Conservation (phyloP, 2,888 invertebrate genomes). For the Hemithea aestivaria region DNA sequence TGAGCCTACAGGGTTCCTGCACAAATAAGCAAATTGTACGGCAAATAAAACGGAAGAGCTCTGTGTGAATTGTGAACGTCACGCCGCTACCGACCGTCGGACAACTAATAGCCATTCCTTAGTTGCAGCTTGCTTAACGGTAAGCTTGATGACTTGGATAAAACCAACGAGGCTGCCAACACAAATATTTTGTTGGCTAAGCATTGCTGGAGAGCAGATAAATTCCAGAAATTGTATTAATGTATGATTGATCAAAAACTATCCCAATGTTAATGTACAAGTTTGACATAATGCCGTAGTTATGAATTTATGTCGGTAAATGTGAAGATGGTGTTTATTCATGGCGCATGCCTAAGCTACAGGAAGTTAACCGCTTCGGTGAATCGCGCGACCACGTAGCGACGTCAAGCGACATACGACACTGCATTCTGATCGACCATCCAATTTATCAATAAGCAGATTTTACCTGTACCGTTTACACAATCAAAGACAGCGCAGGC, state of each 20-base stretch:
- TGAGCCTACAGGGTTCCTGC: constrained; percentile 59
- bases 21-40: constrained; percentile 70
- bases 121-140: constrained; percentile 66
- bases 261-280: constrained; percentile 27
- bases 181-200: constrained; percentile 53
- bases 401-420: constrained; percentile 51
- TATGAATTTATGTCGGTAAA: constrained; percentile 31
- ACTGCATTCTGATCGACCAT: constrained; percentile 48
- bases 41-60: constrained; percentile 57
- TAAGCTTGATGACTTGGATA: constrained; percentile 59
- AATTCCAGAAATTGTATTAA: no score
- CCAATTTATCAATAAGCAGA: constrained; percentile 21
- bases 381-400: constrained; percentile 45
- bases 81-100: constrained; percentile 42
- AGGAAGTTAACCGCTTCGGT: constrained; percentile 65
- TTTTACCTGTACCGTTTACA: constrained; percentile 25
- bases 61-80: constrained; percentile 50
- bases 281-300: no score
- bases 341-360: constrained; percentile 56
- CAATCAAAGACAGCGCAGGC: constrained; percentile 20
- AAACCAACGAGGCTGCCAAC: constrained; percentile 51
- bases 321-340: constrained; percentile 59
- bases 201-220: constrained; percentile 41
- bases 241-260: no score
- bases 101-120: constrained; percentile 46